phyloP scores from a whole-genome alignment of 2,888 invertebrate species.

The Ommatoiulus sabulosus region DNA sequence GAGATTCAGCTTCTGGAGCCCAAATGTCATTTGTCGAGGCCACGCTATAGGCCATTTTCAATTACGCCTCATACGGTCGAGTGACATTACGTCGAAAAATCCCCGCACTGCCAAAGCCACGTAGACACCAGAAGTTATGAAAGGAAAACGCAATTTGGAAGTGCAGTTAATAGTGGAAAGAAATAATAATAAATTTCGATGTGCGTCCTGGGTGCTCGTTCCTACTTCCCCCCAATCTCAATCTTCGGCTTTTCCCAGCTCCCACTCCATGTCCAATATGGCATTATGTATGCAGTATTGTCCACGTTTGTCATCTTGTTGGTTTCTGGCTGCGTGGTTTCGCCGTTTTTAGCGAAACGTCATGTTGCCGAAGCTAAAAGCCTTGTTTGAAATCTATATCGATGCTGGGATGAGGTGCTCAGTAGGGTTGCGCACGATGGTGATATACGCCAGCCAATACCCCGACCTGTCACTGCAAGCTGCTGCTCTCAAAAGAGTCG shows the following conservation, averaged over 20 bases:
- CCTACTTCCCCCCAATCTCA: neutral
- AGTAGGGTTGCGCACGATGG: slow-evolving; percentile 15
- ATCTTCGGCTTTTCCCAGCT: neutral
- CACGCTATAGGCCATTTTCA: neutral
- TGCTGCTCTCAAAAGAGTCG: slow-evolving; percentile 56
- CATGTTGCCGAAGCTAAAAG: slow-evolving; percentile 23
- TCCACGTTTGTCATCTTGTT: slow-evolving; percentile 40
- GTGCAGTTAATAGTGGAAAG: neutral
- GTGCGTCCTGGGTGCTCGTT: neutral
- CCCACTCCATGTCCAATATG: slow-evolving; percentile 18
- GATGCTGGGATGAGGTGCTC: slow-evolving; percentile 35
- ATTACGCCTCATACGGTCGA: neutral
- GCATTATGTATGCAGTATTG: slow-evolving; percentile 39
- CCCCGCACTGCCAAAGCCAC: neutral
- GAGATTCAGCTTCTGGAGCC: neutral
- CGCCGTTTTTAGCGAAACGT: slow-evolving; percentile 33
- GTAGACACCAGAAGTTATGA: too few species aligned
- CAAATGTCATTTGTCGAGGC: neutral
- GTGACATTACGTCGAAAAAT: neutral
- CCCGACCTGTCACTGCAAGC: slow-evolving; percentile 57
- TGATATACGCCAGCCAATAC: slow-evolving; percentile 57
- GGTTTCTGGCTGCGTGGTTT: slow-evolving; percentile 32
- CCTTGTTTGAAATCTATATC: slow-evolving; percentile 40
- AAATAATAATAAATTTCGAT: slow-evolving; percentile 43
- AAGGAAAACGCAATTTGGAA: slow-evolving; percentile 21